Percentiles rank a stretch among this genome's conserved stretches.
phyloP scores from a whole-genome alignment of 2,113 vertebrate species.

The Lamprotornis superbus region DNA sequence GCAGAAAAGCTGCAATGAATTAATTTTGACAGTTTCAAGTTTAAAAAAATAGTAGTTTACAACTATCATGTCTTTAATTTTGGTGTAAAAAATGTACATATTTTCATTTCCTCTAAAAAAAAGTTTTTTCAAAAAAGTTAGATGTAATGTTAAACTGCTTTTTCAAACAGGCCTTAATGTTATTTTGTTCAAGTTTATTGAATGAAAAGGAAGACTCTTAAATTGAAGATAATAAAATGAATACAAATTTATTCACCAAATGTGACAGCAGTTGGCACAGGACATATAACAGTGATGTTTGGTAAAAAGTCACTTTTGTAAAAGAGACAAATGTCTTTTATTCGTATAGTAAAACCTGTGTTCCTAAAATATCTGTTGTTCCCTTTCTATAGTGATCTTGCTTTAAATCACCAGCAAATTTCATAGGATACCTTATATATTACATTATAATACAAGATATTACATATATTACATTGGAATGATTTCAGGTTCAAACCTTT shows the following conservation, averaged over 20 bases:
- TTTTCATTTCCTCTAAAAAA: neutral
- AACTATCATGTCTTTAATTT: neutral
- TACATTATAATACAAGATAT: neutral
- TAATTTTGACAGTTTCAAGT: neutral
- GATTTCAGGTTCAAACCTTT: neutral
- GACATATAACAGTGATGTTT: neutral
- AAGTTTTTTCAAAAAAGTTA: neutral
- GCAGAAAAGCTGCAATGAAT: neutral
- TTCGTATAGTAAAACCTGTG: neutral
- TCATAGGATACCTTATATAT: neutral
- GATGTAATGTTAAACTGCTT: neutral
- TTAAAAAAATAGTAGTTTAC: neutral
- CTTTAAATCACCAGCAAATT: neutral
- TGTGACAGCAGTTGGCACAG: accelerated
- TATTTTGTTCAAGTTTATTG: neutral
- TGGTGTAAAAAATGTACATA: neutral
- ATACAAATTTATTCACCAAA: neutral
- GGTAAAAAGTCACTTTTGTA: neutral
- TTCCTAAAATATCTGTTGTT: neutral
- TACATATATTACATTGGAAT: neutral
- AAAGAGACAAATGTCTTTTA: neutral
- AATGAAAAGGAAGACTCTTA: neutral
- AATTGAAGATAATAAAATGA: neutral
- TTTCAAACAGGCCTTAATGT: neutral
- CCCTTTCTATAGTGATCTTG: neutral